Evolutionary conservation across 2,797 vertebrate species (phyloP).

Genomic region (Labroides dimidiatus): DNA sequence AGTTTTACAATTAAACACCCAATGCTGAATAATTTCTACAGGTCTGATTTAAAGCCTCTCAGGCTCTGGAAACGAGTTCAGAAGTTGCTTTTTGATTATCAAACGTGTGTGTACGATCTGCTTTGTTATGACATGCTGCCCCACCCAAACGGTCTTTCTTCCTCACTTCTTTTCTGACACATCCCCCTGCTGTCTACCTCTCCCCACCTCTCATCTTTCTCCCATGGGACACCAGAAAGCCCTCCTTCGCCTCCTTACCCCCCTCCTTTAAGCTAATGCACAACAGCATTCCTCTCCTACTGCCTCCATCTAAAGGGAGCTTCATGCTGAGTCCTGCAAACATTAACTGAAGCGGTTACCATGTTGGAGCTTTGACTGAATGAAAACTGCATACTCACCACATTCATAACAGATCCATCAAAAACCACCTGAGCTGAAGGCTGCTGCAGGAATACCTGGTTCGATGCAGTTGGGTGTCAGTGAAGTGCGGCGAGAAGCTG

Average conservation of each 20-base stretch:
- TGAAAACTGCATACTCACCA: conserved; percentile 37
- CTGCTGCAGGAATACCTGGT: conserved; percentile 14
- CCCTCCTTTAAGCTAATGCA: conserved; percentile 3
- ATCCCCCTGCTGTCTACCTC: conserved; percentile 46
- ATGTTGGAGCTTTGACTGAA: conserved; percentile 13
- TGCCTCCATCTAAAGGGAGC: conserved; percentile 13
- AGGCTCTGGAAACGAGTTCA: background rate
- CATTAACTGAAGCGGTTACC: conserved; percentile 22
- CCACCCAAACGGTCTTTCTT: background rate
- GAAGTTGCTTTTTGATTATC: conserved; percentile 1
- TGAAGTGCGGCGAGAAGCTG: conserved; percentile 19
- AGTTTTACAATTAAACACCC: too few species aligned
- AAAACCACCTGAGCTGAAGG: conserved; percentile 10
- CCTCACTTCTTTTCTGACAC: conserved; percentile 14
- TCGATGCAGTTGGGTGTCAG: conserved; percentile 10
- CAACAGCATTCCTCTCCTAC: conserved; percentile 38
- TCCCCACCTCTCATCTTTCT: conserved; percentile 52
- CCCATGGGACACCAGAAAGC: conserved; percentile 54
- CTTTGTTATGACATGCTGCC: conserved; percentile 6
- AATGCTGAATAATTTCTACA: too few species aligned
- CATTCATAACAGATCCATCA: conserved; percentile 44
- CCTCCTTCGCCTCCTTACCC: conserved; percentile 34
- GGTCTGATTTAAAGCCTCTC: background rate
- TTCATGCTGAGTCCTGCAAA: conserved; percentile 13
- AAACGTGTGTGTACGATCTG: background rate